A percentile compares a stretch with the other conserved stretches of the same genome.
phyloP scores from a whole-genome alignment of 2,888 invertebrate genomes.

The Apotomis betuletana region DNA sequence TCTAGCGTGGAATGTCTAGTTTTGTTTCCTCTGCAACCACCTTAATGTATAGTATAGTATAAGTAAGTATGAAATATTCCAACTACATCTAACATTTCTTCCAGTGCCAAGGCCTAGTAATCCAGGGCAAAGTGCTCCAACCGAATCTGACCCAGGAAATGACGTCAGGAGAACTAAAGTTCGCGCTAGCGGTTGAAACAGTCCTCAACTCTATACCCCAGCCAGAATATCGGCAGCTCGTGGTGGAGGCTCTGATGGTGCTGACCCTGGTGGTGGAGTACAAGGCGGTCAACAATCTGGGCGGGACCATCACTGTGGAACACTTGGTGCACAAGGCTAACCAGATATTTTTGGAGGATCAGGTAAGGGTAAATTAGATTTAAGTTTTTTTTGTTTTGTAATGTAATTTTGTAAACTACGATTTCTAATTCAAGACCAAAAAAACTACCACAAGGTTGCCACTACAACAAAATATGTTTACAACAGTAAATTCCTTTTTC shows the following conservation, averaged over 20 bases:
- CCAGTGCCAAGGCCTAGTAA: conserved; percentile 95
- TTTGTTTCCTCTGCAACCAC: too few relatives aligned
- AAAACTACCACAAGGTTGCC: too few relatives aligned
- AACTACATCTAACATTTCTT: neutral
- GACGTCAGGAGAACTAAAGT: conserved; percentile 99
- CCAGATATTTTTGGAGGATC: conserved; percentile 96
- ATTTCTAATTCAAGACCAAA: too few relatives aligned
- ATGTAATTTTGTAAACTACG: too few relatives aligned
- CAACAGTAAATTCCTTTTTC: too few relatives aligned
- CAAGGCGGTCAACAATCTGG: conserved; percentile 89
- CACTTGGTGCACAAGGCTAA: conserved; percentile 97
- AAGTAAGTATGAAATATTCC: neutral
- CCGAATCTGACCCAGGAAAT: conserved; percentile 98
- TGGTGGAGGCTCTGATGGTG: conserved; percentile 99
- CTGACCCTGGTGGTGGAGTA: conserved; percentile 95
- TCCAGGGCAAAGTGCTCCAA: conserved; percentile 94
- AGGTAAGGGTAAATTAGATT: too few relatives aligned
- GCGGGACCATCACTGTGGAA: conserved; percentile 94
- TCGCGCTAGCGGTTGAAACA: conserved; percentile 98
- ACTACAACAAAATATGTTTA: too few relatives aligned
- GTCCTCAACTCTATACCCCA: conserved; percentile 98
- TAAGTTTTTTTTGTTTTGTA: too few relatives aligned
- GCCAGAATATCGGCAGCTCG: conserved; percentile 98
- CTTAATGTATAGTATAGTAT: neutral
- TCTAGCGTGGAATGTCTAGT: too few relatives aligned